Percentiles rank a stretch among this genome's conserved stretches.
These are phyloP conservation scores for Clupea harengus DNA, from an alignment of 2,113 vertebrate species.

Conservation along the genomic window DNA sequence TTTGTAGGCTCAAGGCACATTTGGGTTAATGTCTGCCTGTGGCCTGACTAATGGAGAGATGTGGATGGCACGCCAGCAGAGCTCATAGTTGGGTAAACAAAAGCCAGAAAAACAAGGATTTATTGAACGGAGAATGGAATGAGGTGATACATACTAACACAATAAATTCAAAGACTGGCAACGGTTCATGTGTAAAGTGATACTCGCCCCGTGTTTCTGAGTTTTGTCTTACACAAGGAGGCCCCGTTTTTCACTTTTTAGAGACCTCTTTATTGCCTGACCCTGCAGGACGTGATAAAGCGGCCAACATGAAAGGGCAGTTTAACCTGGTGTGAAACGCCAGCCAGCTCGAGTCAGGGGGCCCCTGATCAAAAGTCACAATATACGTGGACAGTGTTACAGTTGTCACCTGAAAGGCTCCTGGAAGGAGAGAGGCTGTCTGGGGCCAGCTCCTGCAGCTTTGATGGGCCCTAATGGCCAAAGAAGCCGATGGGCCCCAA, in stretches of 20 bases:
- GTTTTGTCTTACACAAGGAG: background rate
- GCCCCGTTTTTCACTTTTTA: background rate
- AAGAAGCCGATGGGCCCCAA: background rate
- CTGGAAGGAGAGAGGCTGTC: background rate
- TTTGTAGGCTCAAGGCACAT: background rate
- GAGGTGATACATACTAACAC: background rate
- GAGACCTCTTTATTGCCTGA: background rate
- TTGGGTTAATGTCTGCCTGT: background rate
- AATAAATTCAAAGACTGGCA: background rate
- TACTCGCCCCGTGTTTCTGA: background rate
- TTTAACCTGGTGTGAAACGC: background rate
- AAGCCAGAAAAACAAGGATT: background rate
- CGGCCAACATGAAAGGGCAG: background rate
- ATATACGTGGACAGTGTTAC: background rate
- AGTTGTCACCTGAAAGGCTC: background rate
- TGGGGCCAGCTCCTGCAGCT: background rate
- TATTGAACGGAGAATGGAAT: background rate
- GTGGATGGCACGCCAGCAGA: background rate
- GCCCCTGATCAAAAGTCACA: constrained; percentile 8
- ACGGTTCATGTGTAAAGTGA: background rate
- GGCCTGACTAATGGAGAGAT: background rate
- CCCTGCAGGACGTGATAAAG: background rate
- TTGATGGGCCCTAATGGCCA: background rate
- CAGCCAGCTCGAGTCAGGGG: background rate
- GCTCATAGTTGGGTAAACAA: background rate